These are phyloP conservation scores for Camelus dromedarius DNA, from an alignment of 2,113 vertebrate species.

Conservation along the genomic window DNA sequence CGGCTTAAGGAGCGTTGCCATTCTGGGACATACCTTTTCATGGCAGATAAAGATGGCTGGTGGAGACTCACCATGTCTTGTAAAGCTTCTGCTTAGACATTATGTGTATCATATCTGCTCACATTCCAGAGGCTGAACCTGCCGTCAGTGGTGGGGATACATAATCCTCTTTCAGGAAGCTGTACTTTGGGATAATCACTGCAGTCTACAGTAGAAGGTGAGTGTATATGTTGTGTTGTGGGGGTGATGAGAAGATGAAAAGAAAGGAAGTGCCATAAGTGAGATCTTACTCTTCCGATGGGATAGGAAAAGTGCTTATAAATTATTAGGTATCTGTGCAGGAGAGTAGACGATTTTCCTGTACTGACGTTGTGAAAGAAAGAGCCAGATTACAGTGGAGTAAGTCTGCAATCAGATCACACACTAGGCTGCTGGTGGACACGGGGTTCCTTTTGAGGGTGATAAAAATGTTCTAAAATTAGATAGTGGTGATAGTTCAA, in stretches of 20 bases:
- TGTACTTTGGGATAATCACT: neutral
- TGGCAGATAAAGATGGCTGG: neutral
- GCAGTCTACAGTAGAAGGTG: neutral
- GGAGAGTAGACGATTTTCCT: neutral
- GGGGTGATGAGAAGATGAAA: neutral
- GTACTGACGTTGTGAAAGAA: neutral
- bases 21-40: neutral
- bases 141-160: neutral
- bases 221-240: neutral
- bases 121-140: neutral
- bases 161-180: neutral
- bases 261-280: neutral
- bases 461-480: slow-evolving; percentile 50
- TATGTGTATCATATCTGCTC: neutral
- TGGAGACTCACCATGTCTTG: neutral
- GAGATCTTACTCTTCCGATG: neutral
- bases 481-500: neutral
- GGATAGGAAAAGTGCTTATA: neutral
- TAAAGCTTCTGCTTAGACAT: neutral
- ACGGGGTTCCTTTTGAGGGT: neutral
- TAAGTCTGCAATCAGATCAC: neutral
- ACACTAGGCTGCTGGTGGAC: neutral
- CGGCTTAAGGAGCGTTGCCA: neutral
- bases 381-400: neutral
- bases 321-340: neutral